phyloP scores from a whole-genome alignment of 2,888 invertebrate species.

The Cheilosia vernalis region DNA sequence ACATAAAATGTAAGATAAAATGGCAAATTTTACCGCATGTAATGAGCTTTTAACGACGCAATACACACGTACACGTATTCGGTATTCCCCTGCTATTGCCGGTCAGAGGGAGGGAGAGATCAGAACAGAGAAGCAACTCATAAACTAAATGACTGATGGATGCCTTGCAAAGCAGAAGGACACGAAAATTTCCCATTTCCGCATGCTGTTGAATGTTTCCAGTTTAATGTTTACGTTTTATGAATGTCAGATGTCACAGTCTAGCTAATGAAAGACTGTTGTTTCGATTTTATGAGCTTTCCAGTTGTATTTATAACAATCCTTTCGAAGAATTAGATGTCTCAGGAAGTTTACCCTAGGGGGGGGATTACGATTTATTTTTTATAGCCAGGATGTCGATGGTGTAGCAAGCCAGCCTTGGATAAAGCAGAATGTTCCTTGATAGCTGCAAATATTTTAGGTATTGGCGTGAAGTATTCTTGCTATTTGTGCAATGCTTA shows the following conservation, averaged over 20 bases:
- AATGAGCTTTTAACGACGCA: conserved; percentile 71
- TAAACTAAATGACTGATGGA: conserved; percentile 38
- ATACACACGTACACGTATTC: conserved; percentile 19
- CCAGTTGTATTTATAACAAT: conserved; percentile 11
- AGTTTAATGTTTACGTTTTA: conserved; percentile 28
- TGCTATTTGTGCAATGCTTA: too few relatives aligned
- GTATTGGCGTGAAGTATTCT: too few relatives aligned
- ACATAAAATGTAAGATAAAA: conserved; percentile 65
- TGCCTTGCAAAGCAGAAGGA: conserved; percentile 39
- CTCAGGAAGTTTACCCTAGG: too few relatives aligned
- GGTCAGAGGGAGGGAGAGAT: background rate
- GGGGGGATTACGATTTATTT: too few relatives aligned
- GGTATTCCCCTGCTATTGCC: conserved; percentile 6
- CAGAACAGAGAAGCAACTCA: conserved; percentile 16
- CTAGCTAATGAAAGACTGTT: conserved; percentile 25
- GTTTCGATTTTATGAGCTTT: conserved; percentile 7
- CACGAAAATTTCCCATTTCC: conserved; percentile 51
- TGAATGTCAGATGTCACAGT: conserved; percentile 3
- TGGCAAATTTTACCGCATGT: conserved; percentile 66
- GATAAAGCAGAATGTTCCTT: too few relatives aligned
- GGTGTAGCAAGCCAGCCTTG: too few relatives aligned
- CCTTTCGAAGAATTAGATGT: conserved; percentile 5
- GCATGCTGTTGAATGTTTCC: conserved; percentile 32
- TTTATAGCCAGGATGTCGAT: too few relatives aligned
- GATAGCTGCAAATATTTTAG: too few relatives aligned